A percentile compares a stretch with the other conserved stretches of the same genome.
Evolutionary conservation across 2,113 vertebrate genomes (phyloP).

Genomic region (Muntiacus reevesi): DNA sequence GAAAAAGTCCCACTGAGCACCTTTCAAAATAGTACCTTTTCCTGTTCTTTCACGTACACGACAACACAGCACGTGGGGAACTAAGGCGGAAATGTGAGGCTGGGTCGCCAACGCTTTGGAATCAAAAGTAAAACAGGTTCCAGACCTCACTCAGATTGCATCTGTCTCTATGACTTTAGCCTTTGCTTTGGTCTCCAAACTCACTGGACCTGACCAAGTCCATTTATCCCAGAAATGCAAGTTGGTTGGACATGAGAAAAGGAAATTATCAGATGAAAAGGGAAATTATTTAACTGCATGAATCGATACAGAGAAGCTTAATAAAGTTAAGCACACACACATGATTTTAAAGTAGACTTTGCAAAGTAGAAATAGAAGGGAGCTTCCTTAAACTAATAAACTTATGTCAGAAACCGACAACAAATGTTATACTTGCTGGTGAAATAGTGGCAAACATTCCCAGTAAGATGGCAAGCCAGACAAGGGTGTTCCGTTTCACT

Average conservation of each 20-base stretch:
- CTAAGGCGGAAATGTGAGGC: rapidly evolving
- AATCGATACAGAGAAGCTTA: not conserved
- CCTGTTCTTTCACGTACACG: not conserved
- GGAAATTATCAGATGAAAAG: not conserved
- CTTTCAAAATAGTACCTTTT: rapidly evolving
- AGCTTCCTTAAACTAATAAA: not conserved
- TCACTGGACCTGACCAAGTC: not conserved
- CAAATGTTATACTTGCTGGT: not conserved
- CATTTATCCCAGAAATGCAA: not conserved
- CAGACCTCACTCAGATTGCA: not conserved
- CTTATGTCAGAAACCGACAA: not conserved
- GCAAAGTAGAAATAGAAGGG: not conserved
- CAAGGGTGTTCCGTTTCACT: rapidly evolving
- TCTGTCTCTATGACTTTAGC: not conserved
- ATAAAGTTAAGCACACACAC: not conserved
- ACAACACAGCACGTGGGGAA: not conserved
- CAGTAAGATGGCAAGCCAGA: not conserved
- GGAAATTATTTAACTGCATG: no score
- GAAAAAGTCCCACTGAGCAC: not conserved
- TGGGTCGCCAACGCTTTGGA: not conserved
- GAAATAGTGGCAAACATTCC: not conserved
- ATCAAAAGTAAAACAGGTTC: no score
- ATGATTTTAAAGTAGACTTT: not conserved
- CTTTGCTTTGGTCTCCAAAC: not conserved
- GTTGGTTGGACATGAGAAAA: not conserved